phyloP scores from a whole-genome alignment of 2,797 vertebrate genomes.

The Sphenopsis melanotis region DNA sequence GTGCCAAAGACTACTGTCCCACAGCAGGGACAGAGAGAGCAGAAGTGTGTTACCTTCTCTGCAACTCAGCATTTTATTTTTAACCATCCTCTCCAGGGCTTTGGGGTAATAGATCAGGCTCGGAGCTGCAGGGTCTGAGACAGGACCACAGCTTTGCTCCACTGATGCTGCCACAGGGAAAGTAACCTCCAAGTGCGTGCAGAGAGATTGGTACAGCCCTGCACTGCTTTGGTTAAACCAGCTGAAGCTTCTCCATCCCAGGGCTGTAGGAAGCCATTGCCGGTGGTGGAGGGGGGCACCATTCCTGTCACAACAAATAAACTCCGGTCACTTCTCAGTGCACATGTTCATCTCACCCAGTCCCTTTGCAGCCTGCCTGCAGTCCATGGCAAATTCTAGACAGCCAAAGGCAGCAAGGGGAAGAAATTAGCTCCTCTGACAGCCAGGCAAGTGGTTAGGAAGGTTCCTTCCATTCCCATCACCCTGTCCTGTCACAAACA shows the following conservation, averaged over 20 bases:
- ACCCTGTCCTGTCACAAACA: constrained; percentile 14
- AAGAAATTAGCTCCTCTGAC: constrained; percentile 8
- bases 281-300: fast-evolving
- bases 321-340: neutral
- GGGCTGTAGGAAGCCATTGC: neutral
- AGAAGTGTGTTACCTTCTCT: neutral
- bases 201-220: neutral
- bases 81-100: neutral
- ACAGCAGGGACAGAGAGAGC: neutral
- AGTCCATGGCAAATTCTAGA: neutral
- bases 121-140: neutral
- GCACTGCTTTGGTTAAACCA: neutral
- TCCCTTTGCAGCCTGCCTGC: neutral
- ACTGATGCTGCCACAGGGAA: neutral
- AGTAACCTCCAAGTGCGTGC: neutral
- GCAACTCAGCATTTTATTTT: neutral
- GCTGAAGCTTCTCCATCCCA: neutral
- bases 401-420: neutral
- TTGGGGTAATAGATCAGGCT: neutral
- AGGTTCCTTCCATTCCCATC: neutral
- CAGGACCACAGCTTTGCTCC: neutral
- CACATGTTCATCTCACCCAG: fast-evolving
- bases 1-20: neutral
- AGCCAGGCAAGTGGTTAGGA: neutral
- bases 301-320: neutral